A percentile compares a stretch with the other conserved stretches of the same genome.
Conservation (phyloP, 1,140 invertebrate species). For the Formica selysi region DNA sequence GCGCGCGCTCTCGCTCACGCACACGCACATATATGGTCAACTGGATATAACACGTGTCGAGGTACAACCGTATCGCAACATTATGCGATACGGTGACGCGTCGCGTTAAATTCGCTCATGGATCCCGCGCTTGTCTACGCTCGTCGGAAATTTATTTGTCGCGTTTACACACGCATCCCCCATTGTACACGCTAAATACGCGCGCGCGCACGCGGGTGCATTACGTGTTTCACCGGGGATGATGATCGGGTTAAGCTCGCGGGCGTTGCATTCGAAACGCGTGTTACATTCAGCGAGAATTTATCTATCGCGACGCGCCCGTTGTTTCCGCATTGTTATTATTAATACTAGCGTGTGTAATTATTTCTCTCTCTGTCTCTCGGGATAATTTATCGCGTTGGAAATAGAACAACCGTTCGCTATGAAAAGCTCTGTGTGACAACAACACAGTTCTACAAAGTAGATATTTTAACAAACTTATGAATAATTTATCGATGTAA, state of each 20-base stretch:
- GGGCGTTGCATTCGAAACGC: constrained; percentile 38
- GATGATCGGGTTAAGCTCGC: constrained; percentile 58
- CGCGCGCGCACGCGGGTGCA: constrained; percentile 35
- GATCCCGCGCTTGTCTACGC: constrained; percentile 33
- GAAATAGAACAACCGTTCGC: constrained; percentile 14
- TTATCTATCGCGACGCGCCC: constrained; percentile 50
- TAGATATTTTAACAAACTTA: background rate
- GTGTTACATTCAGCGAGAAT: constrained; percentile 48
- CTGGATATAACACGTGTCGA: constrained; percentile 40
- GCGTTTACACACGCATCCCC: constrained; percentile 40
- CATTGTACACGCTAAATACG: constrained; percentile 47
- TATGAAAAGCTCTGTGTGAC: background rate
- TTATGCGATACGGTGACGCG: constrained; percentile 55
- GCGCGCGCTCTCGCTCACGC: too few species aligned
- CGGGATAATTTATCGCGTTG: constrained; percentile 30
- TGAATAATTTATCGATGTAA: background rate
- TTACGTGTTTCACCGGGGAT: constrained; percentile 28
- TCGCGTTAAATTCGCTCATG: constrained; percentile 54
- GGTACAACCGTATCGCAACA: constrained; percentile 47
- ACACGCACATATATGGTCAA: background rate
- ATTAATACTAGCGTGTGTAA: constrained; percentile 35
- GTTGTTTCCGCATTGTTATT: constrained; percentile 46
- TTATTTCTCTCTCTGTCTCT: background rate
- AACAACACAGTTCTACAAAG: background rate
- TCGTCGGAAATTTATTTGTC: constrained; percentile 60